These are phyloP conservation scores for Oncorhynchus clarkii DNA, from an alignment of 2,113 vertebrate genomes.

Conservation along the genomic window DNA sequence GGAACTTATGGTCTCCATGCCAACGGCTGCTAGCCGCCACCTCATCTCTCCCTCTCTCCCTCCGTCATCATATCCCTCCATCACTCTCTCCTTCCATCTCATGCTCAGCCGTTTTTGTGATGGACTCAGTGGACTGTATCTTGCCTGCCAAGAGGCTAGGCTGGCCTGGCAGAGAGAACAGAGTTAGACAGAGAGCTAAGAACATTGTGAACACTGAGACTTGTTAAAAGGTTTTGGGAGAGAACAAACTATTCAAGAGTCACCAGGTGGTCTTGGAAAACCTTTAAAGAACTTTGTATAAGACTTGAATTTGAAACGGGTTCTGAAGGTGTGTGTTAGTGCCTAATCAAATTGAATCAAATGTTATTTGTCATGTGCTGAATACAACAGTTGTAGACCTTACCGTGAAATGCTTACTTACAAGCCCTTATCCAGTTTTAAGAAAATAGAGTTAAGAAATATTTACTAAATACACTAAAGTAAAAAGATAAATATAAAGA, in stretches of 20 bases:
- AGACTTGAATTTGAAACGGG: too few species aligned
- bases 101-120: constrained; percentile 52
- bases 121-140: constrained; percentile 32
- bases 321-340: too few species aligned
- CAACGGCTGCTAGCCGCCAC: constrained; percentile 34
- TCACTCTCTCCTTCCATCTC: constrained; percentile 21
- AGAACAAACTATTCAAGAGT: background rate
- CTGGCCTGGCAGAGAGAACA: constrained; percentile 12
- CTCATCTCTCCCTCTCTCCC: background rate
- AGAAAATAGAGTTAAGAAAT: too few species aligned
- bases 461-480: too few species aligned
- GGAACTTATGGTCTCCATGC: constrained; percentile 50
- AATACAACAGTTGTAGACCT: too few species aligned
- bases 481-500: too few species aligned
- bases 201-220: constrained; percentile 4
- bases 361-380: too few species aligned
- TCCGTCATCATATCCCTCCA: constrained; percentile 12
- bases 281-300: background rate
- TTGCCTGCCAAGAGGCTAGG: constrained; percentile 15
- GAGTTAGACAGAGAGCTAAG: background rate
- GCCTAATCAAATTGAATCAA: too few species aligned
- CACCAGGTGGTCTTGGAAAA: constrained; percentile 15
- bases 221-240: background rate
- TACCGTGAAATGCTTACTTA: too few species aligned
- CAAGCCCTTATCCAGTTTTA: too few species aligned